Evolutionary conservation across 2,888 invertebrate genomes (phyloP).

Genomic region (Crioceris asparagi): DNA sequence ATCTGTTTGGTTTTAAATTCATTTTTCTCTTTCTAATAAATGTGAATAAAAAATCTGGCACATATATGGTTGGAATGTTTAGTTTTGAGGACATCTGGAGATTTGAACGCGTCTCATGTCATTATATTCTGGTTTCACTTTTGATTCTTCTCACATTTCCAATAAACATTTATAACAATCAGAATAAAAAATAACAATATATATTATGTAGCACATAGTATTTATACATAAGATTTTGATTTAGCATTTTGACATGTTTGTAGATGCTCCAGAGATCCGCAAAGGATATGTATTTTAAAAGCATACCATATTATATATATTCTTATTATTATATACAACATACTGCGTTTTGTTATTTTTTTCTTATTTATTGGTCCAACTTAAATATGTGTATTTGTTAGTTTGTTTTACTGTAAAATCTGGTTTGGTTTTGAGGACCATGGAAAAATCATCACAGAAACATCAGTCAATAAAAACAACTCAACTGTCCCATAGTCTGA

Average conservation of each 20-base stretch:
- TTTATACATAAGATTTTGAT: too few species aligned
- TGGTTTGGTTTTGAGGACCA: slow-evolving; percentile 34
- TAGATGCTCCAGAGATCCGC: slow-evolving; percentile 11
- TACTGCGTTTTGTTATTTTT: too few species aligned
- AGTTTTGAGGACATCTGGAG: slow-evolving; percentile 20
- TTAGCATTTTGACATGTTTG: neutral
- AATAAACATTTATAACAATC: too few species aligned
- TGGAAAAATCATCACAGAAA: neutral
- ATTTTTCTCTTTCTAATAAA: slow-evolving; percentile 33
- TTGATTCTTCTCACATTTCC: slow-evolving; percentile 10
- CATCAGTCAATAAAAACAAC: neutral
- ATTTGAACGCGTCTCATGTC: slow-evolving; percentile 17
- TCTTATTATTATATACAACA: too few species aligned
- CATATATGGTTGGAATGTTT: slow-evolving; percentile 55
- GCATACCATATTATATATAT: slow-evolving; percentile 33
- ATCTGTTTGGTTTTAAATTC: slow-evolving; percentile 24
- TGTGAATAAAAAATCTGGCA: slow-evolving; percentile 50
- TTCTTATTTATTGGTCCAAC: slow-evolving; percentile 37
- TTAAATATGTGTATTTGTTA: slow-evolving; percentile 34
- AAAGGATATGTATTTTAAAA: slow-evolving; percentile 36
- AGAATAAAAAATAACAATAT: too few species aligned
- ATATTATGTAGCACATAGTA: too few species aligned
- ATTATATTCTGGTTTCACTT: slow-evolving; percentile 21
- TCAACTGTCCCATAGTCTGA: too few species aligned
- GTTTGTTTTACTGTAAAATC: slow-evolving; percentile 36